Base-by-base conservation (phyloP, 2,888 invertebrate genomes). In the Siphlonurus alternatus region DNA sequence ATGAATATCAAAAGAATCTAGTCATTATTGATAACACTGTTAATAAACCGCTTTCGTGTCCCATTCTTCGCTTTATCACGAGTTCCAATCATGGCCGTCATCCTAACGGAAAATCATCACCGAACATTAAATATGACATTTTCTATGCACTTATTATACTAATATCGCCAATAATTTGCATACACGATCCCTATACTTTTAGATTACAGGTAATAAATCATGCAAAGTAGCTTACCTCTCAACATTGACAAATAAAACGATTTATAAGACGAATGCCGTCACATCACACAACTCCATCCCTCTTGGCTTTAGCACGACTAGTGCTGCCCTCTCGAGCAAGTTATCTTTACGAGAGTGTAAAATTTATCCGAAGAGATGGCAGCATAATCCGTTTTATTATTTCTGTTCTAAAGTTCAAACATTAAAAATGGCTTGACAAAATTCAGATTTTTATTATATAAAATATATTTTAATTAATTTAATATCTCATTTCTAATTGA, bases 201-300 rank as follows among this genome's bases (percentile, higher is more conserved):
- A 22, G 5, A 20, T 5, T n/a, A 5, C 56, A 7, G 7, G n/a
- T 56, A 5, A 22, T n/a, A 7, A 7, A 5, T 5, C n/a, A 10
- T 10, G n/a, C 5, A 20, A 22, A 56, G 7, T 5, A 7, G 56
- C 56, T 56, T 56, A 56, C 56, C 56, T 56, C n/a, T 56, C 56
- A 56, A 56, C 56, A 56, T 56, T 56, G 56, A 56, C 56, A 56
- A 56, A 20, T 56, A 56, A 56, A 56, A 56, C 56, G 7, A 22
- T n/a, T 20, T 56, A 20, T 56, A 20, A 20, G 56, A 20, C 56
- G 56, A 22, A 56, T 22, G 22, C 56, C 56, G 22, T 22, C 56
- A 56, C 56, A 56, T 56, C 56, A 56, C 56, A 56, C 56, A n/a
- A 56, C 56, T 56, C 19, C 56, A 56, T 22, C 22, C 19, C 56